phyloP scores from a whole-genome alignment of 2,113 vertebrate species.

The Thryonomys swinderianus region DNA sequence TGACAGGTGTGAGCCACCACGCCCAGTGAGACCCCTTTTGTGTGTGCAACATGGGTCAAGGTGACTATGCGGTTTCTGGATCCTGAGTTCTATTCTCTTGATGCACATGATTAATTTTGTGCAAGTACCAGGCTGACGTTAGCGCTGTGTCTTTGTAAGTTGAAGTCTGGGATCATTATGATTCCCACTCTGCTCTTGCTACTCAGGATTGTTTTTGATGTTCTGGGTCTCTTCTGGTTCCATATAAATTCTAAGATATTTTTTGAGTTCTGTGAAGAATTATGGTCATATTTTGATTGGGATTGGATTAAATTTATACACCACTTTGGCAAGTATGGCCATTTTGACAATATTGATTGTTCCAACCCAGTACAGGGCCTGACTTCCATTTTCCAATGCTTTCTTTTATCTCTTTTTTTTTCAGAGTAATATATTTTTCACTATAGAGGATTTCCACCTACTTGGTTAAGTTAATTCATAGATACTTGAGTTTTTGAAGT shows the following conservation, averaged over 20 bases:
- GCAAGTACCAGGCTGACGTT: not conserved
- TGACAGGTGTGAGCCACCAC: no score
- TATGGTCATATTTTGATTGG: not conserved
- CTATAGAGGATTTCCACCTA: not conserved
- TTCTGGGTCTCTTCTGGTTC: not conserved
- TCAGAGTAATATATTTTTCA: not conserved
- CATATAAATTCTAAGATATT: not conserved
- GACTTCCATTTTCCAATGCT: not conserved
- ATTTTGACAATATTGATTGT: not conserved
- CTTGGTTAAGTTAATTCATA: not conserved
- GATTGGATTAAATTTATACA: not conserved
- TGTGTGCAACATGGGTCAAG: not conserved
- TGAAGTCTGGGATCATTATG: not conserved
- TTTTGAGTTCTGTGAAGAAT: not conserved
- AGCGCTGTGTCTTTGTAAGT: not conserved
- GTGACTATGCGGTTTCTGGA: not conserved
- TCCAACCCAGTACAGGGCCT: not conserved
- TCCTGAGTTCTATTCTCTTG: not conserved
- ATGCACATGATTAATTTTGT: not conserved
- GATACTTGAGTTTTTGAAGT: not conserved
- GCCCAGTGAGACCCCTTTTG: no score
- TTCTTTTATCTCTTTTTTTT: not conserved
- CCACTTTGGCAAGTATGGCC: not conserved
- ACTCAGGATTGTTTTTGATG: not conserved
- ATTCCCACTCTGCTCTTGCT: not conserved